Percentiles rank a stretch among this genome's conserved stretches.
phyloP scores from a whole-genome alignment of 2,888 invertebrate species.

The Synanthedon andrenaeformis region DNA sequence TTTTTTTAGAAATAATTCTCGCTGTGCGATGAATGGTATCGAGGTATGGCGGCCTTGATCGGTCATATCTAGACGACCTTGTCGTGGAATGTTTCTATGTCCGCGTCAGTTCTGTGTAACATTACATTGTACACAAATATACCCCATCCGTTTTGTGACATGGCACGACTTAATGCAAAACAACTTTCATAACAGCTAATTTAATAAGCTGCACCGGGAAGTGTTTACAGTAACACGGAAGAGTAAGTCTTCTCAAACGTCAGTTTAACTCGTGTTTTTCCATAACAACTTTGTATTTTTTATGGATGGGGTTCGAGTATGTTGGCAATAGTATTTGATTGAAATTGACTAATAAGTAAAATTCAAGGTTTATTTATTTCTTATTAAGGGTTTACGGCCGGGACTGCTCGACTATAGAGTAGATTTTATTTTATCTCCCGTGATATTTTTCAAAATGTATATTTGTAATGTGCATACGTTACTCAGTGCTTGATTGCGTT shows the following conservation, averaged over 20 bases:
- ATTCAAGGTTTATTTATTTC: too few species aligned
- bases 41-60: constrained; percentile 26
- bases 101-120: constrained; percentile 17
- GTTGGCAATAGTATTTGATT: too few species aligned
- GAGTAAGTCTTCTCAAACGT: constrained; percentile 2
- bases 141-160: constrained; percentile 24
- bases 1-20: constrained; percentile 15
- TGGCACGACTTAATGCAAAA: constrained; percentile 17
- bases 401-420: too few species aligned
- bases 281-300: constrained; percentile 1
- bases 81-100: constrained; percentile 37
- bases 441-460: too few species aligned
- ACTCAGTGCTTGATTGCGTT: too few species aligned
- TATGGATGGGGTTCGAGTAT: not conserved
- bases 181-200: constrained; percentile 29
- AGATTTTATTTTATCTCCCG: too few species aligned
- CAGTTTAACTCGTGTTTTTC: constrained; percentile 7
- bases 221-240: constrained; percentile 30
- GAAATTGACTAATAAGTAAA: too few species aligned
- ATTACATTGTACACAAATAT: constrained; percentile 13
- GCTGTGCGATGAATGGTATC: constrained; percentile 10
- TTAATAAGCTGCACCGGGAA: constrained; percentile 25
- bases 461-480: too few species aligned
- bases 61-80: constrained; percentile 44
- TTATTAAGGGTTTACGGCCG: too few species aligned